Percentiles rank a stretch among this genome's conserved stretches.
phyloP scores from a whole-genome alignment of 2,888 invertebrate species.

The Gryllus longicercus region DNA sequence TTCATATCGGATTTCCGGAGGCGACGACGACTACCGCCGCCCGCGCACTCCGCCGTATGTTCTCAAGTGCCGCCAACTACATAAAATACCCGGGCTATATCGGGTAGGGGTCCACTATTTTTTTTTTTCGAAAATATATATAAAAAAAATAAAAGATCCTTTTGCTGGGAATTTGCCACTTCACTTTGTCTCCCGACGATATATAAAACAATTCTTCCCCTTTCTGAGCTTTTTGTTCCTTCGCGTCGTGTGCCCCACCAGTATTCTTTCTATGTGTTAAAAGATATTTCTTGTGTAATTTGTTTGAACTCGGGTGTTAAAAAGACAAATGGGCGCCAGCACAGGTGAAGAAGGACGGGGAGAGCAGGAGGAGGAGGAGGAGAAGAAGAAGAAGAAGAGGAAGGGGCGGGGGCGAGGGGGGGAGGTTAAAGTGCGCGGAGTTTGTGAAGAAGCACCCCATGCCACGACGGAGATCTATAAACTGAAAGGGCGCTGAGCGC shows the following conservation, averaged over 20 bases:
- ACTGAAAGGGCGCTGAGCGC: constrained; percentile 6
- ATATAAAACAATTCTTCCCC: constrained; percentile 25
- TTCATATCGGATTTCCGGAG: constrained; percentile 3
- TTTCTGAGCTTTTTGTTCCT: neutral
- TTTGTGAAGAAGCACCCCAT: neutral
- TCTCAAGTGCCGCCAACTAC: constrained; percentile 23
- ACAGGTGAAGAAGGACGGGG: constrained; percentile 30
- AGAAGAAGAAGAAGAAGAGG: constrained; percentile 20
- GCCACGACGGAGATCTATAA: constrained; percentile 20
- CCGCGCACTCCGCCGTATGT: constrained; percentile 22
- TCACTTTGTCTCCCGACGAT: constrained; percentile 30
- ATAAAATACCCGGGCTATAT: constrained; percentile 22
- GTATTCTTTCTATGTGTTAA: constrained; percentile 30
- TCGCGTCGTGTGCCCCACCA: constrained; percentile 19
- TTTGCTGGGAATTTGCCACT: constrained; percentile 32
- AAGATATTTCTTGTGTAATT: constrained; percentile 34
- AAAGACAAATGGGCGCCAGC: constrained; percentile 32
- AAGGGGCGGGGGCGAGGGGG: constrained; percentile 4
- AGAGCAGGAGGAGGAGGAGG: constrained; percentile 19
- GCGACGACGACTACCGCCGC: neutral
- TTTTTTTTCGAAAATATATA: constrained; percentile 2
- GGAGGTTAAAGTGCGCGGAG: constrained; percentile 20
- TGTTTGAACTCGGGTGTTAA: constrained; percentile 34
- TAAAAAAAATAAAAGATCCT: constrained; percentile 27
- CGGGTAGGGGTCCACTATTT: neutral